Evolutionary conservation across 2,113 vertebrate species (phyloP), one percentile per base, ranked within the genome.

Genomic region (Eulemur rufifrons): DNA sequence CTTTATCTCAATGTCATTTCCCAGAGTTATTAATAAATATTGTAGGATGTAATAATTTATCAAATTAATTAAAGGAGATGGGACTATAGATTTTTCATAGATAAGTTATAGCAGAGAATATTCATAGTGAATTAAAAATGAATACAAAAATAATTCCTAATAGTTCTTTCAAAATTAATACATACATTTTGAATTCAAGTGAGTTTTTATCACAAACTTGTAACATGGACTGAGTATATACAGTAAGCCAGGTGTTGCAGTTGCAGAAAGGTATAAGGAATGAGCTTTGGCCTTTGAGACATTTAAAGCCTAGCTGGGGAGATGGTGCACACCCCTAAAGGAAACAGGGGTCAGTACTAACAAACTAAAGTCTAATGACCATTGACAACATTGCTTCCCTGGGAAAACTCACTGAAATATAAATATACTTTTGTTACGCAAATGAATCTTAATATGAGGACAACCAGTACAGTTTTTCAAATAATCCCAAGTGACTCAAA

Each of bases 51-150:
- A 87, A 84, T 61, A 92, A 94, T 96, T 97, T 77, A 89, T 95
- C 69, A 95, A 96, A 34, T 89, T 95, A 95, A 97, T 95, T 76
- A 96, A 96, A 64, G 66, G 17, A 94, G 32, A 86, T 4, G 64
- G 21, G 45, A 50, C 29, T 88, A 47, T 29, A 92, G 37, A 89
- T 69, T 89, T 96, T 69, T 87, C 74, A 87, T 10, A 89, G 69
- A 39, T 78, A 89, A 50, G 20, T 91, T 71, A 68, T n/a, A 15
- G 32, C 63, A 86, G 50, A 84, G 66, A 85, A 96, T 76, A 95
- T 95, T 78, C 59, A 66, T 3, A 66, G 39, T 73, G 83, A 95
- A 91, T 95, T 90, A 78, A 93, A 94, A 91, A 88, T 76, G 42
- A 84, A 76, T 52, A 54, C 5, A 45, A 95, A 86, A 89, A 95